A percentile compares a stretch with the other conserved stretches of the same genome.
Evolutionary conservation across 1,140 invertebrate genomes (phyloP).

Genomic region (Teleogryllus occipitalis): DNA sequence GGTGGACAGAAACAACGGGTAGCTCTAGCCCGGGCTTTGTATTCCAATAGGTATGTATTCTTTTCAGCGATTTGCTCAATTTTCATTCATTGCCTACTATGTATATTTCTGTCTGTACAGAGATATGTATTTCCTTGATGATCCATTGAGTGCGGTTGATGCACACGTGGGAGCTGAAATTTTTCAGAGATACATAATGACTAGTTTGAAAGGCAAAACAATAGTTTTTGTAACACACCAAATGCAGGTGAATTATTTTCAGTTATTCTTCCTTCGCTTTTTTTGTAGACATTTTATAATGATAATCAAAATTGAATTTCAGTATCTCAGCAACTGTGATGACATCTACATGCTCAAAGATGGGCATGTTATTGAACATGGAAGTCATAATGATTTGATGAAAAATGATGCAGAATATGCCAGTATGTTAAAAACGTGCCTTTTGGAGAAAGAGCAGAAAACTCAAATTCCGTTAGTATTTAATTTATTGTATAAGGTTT

Average conservation of each 20-base stretch:
- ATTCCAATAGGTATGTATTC: conserved; percentile 39
- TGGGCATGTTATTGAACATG: conserved; percentile 57
- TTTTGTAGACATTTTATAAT: conserved; percentile 11
- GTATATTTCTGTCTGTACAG: conserved; percentile 21
- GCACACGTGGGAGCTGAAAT: conserved; percentile 51
- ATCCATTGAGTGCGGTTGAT: conserved; percentile 59
- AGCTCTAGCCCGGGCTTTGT: conserved; percentile 48
- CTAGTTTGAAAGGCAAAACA: conserved; percentile 53
- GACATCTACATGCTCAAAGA: conserved; percentile 48
- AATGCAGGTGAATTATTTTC: conserved; percentile 37
- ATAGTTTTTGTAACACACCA: conserved; percentile 58
- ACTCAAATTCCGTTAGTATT: neutral
- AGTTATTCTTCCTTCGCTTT: neutral
- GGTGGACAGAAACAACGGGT: conserved; percentile 56
- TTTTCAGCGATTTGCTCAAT: neutral
- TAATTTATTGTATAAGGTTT: neutral
- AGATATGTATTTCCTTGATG: conserved; percentile 65
- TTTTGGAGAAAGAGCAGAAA: neutral
- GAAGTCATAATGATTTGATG: conserved; percentile 56
- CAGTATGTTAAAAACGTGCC: conserved; percentile 20
- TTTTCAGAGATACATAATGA: conserved; percentile 48
- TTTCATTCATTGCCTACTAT: neutral
- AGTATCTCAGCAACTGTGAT: conserved; percentile 49
- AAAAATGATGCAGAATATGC: conserved; percentile 53
- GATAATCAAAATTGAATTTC: conserved; percentile 26